A percentile compares a stretch with the other conserved stretches of the same genome.
phyloP scores from a whole-genome alignment of 2,888 invertebrate species.

The Isoperla grammatica region DNA sequence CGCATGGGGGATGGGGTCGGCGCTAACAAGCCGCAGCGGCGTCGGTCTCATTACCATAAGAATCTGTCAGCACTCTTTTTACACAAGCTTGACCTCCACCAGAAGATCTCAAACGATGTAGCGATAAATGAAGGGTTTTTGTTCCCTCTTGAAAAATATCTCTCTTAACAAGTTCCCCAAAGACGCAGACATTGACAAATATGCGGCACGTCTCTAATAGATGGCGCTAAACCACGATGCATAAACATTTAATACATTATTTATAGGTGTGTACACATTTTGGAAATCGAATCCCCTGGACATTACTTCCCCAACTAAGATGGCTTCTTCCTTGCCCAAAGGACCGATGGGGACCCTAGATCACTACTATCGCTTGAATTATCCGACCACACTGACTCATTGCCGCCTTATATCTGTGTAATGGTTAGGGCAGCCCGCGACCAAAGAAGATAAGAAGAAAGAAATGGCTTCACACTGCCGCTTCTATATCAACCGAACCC shows the following conservation, averaged over 20 bases:
- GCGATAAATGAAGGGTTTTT: neutral
- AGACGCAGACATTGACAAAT: conserved; percentile 11
- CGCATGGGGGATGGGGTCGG: no score
- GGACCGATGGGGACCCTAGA: neutral
- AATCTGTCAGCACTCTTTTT: conserved; percentile 11
- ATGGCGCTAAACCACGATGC: conserved; percentile 5
- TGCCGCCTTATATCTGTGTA: conserved; percentile 18
- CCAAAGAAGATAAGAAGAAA: conserved; percentile 18
- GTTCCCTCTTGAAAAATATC: conserved; percentile 1
- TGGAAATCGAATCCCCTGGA: conserved; percentile 4
- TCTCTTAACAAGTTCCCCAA: neutral
- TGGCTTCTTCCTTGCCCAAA: conserved; percentile 4
- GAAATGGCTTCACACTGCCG: conserved; percentile 18
- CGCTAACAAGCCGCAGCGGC: conserved; percentile 3
- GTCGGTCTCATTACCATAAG: conserved; percentile 8
- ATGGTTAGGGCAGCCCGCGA: conserved; percentile 10
- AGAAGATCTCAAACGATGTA: conserved; percentile 1
- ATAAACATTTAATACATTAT: conserved; percentile 11
- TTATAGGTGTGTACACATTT: conserved; percentile 10
- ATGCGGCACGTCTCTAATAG: neutral
- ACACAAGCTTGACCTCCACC: conserved; percentile 8
- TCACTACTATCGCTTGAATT: conserved; percentile 20
- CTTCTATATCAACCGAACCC: conserved; percentile 13
- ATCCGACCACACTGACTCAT: conserved; percentile 15
- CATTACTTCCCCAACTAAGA: conserved; percentile 5